Percentiles rank a stretch among this genome's conserved stretches.
Conservation (phyloP, 2,113 vertebrate species). For the Erythrolamprus reginae region DNA sequence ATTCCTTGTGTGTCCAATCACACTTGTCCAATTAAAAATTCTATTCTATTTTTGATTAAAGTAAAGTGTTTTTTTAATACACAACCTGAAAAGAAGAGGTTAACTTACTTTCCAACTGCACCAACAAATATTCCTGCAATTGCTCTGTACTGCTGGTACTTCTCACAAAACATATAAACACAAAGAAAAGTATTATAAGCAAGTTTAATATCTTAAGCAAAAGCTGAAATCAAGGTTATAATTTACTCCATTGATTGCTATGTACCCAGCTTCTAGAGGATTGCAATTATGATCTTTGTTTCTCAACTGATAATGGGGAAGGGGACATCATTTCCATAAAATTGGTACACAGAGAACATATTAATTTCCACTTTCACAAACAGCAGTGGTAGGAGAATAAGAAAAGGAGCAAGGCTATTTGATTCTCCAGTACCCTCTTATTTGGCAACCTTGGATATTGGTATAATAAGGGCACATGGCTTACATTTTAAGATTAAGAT, state of each 20-base stretch:
- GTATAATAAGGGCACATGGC: neutral
- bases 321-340: neutral
- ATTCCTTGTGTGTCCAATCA: too few relatives aligned
- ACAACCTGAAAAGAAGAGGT: neutral
- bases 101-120: conserved; percentile 8
- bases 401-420: neutral
- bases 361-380: neutral
- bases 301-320: neutral
- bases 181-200: neutral
- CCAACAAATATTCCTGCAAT: neutral
- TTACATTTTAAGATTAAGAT: neutral
- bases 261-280: neutral
- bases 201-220: conserved; percentile 8
- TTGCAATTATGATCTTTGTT: conserved; percentile 33
- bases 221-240: neutral
- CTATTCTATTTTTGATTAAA: neutral
- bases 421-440: neutral
- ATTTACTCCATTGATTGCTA: conserved; percentile 36
- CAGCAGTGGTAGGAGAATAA: rapidly evolving
- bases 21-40: too few relatives aligned
- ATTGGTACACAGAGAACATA: neutral
- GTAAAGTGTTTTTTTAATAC: neutral
- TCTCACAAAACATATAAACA: conserved; percentile 5
- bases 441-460: neutral
- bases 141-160: neutral